These are phyloP conservation scores for Cyrtorhinus lividipennis DNA, from an alignment of 1,140 invertebrate genomes.

Conservation along the genomic window DNA sequence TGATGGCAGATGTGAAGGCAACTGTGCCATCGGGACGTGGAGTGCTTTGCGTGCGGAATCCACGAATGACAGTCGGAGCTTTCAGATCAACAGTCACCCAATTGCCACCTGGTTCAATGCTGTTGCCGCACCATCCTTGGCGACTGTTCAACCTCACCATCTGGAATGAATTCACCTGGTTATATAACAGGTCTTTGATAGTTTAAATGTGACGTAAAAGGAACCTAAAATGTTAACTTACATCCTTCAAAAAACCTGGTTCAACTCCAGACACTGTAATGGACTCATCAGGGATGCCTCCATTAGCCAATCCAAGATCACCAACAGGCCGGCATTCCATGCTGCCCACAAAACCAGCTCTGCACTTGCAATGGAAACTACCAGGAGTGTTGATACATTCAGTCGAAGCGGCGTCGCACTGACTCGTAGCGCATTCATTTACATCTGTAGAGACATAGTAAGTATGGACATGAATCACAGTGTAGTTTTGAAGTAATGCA, in stretches of 20 bases:
- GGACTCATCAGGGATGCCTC: conserved; percentile 75
- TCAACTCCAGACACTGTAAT: conserved; percentile 74
- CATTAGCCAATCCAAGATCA: conserved; percentile 75
- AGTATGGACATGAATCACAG: too few species aligned
- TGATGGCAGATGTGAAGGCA: conserved; percentile 74
- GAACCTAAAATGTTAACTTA: conserved; percentile 33
- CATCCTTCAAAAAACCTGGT: conserved; percentile 63
- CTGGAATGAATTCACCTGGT: conserved; percentile 32
- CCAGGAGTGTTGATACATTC: conserved; percentile 83
- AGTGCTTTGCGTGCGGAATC: conserved; percentile 79
- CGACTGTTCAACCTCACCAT: conserved; percentile 65
- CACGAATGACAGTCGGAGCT: conserved; percentile 76
- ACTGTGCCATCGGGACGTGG: conserved; percentile 57
- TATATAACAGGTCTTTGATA: too few species aligned
- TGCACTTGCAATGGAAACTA: conserved; percentile 82
- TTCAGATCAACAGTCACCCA: conserved; percentile 78
- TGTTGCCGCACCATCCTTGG: conserved; percentile 79
- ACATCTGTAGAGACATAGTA: conserved; percentile 59
- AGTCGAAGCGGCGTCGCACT: conserved; percentile 79
- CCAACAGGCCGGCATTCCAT: conserved; percentile 77
- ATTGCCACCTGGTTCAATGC: conserved; percentile 65
- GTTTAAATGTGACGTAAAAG: too few species aligned
- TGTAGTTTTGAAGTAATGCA: too few species aligned
- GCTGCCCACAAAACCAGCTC: conserved; percentile 66
- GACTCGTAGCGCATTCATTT: conserved; percentile 78